Conservation (phyloP, 2,797 vertebrate species). For the Aeoliscus strigatus region DNA sequence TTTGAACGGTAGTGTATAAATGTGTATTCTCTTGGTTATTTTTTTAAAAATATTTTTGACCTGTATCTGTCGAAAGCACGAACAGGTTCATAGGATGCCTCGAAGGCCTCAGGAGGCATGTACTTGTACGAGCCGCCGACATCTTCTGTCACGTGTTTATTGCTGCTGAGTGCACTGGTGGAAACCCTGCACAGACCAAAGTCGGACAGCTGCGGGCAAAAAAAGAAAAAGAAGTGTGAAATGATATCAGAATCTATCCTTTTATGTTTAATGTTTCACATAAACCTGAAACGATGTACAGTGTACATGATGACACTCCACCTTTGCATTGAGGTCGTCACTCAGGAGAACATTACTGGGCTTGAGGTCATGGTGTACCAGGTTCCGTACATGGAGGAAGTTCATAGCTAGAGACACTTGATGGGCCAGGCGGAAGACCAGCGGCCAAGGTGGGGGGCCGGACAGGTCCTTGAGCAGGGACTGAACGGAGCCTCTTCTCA, state of each 20-base stretch:
- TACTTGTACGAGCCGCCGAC: conserved; percentile 55
- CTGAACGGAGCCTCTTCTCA: conserved; percentile 63
- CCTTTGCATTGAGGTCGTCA: conserved; percentile 60
- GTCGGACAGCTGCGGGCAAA: conserved; percentile 62
- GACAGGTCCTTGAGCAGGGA: conserved; percentile 30
- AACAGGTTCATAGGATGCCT: conserved; percentile 18
- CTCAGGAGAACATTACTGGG: conserved; percentile 71
- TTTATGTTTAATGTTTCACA: background rate
- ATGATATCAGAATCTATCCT: background rate
- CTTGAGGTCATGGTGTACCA: conserved; percentile 73
- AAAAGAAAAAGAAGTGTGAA: background rate
- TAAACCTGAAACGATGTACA: background rate
- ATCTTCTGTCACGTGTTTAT: accelerated
- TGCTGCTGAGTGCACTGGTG: conserved; percentile 20
- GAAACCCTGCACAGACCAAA: conserved; percentile 69
- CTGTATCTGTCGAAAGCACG: conserved; percentile 70
- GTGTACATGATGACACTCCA: conserved; percentile 4
- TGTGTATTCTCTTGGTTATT: no score
- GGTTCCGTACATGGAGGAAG: conserved; percentile 56
- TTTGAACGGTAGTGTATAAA: no score
- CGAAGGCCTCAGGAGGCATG: conserved; percentile 73
- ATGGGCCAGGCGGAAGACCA: conserved; percentile 60
- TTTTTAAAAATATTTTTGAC: no score
- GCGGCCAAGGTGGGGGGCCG: conserved; percentile 53
- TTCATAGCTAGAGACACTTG: conserved; percentile 70